Percentiles rank a stretch among this genome's conserved stretches.
Conservation (phyloP, 2,888 invertebrate species). For the Thalpophila matura region DNA sequence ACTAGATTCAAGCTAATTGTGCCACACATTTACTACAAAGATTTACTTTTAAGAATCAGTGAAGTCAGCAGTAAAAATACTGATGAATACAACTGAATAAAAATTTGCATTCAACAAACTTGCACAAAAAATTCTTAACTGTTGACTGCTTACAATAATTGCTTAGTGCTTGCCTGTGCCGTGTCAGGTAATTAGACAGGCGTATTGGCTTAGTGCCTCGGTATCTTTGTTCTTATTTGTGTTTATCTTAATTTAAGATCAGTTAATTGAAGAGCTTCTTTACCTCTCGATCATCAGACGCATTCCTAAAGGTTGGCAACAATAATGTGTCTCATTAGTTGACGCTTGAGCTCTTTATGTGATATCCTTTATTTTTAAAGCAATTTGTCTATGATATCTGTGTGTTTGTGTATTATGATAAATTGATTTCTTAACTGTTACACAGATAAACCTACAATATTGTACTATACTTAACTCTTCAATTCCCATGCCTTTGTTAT, state of each 20-base stretch:
- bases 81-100: conserved; percentile 18
- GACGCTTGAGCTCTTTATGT: no score
- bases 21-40: not conserved
- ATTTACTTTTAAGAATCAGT: conserved; percentile 8
- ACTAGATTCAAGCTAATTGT: not conserved
- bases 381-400: conserved; percentile 1
- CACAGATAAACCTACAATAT: no score
- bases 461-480: no score
- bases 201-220: not conserved
- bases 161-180: conserved; percentile 2
- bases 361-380: not conserved
- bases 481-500: no score
- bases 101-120: conserved; percentile 5
- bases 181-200: conserved; percentile 31
- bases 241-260: not conserved
- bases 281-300: no score
- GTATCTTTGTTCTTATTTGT: not conserved
- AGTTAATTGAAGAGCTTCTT: conserved; percentile 10
- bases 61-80: conserved; percentile 33
- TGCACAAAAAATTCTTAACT: conserved; percentile 16
- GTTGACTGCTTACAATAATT: conserved; percentile 41
- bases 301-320: no score
- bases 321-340: no score
- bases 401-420: not conserved
- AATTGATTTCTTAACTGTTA: no score